These are phyloP conservation scores for Ophion costatus DNA, from an alignment of 2,888 invertebrate genomes.

Conservation along the genomic window DNA sequence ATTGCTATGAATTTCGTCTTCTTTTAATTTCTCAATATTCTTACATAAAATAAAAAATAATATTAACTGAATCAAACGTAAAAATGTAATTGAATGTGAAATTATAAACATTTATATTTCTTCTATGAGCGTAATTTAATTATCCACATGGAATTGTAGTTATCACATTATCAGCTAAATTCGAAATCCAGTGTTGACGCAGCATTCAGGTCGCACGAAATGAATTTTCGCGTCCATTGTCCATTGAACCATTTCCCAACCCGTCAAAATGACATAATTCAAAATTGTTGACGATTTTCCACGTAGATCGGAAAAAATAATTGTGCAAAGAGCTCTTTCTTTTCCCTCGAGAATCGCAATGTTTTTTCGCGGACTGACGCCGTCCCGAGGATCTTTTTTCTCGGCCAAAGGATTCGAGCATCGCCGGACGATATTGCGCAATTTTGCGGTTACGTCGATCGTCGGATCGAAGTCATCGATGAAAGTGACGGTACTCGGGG, in stretches of 20 bases:
- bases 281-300: slow-evolving; percentile 22
- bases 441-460: slow-evolving; percentile 50
- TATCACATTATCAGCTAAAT: no score
- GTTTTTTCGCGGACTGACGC: slow-evolving; percentile 3
- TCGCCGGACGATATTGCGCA: slow-evolving; percentile 11
- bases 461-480: slow-evolving; percentile 74
- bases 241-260: slow-evolving; percentile 10
- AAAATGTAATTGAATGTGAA: no score
- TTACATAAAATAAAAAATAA: no score
- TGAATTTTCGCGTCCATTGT: slow-evolving; percentile 14
- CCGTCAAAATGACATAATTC: slow-evolving; percentile 32
- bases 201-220: no score
- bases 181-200: no score
- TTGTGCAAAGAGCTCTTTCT: background rate
- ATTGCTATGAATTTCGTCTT: no score
- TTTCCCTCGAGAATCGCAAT: background rate
- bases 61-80: no score
- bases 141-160: no score
- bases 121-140: no score
- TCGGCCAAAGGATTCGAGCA: background rate
- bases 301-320: slow-evolving; percentile 35
- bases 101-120: no score
- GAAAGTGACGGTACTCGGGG: slow-evolving; percentile 86
- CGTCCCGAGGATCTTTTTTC: slow-evolving; percentile 1
- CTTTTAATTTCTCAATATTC: no score